phyloP scores from a whole-genome alignment of 2,113 vertebrate genomes.

The Menura novaehollandiae region DNA sequence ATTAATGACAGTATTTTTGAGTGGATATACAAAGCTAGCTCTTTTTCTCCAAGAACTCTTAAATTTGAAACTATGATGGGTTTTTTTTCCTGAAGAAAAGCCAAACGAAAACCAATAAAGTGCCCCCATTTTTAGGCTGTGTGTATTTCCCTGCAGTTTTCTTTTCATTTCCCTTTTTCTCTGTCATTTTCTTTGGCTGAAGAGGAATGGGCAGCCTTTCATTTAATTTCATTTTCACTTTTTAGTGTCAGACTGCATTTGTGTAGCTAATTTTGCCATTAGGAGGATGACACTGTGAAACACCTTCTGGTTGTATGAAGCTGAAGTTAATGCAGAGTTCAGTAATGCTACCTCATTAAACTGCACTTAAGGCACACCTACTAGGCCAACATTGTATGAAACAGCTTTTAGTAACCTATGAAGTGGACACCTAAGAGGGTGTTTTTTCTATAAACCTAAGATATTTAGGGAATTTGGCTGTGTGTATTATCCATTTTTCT shows the following conservation, averaged over 20 bases:
- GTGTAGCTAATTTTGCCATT: neutral
- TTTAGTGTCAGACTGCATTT: neutral
- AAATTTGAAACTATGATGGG: neutral
- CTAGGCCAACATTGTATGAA: neutral
- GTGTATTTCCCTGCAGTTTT: neutral
- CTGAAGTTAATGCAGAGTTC: neutral
- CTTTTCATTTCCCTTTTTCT: neutral
- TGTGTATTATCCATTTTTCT: neutral
- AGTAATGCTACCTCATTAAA: neutral
- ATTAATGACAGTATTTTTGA: neutral
- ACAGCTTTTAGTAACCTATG: fast-evolving
- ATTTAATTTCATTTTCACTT: neutral
- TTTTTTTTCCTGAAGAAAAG: neutral
- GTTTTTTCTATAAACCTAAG: neutral
- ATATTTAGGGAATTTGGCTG: neutral
- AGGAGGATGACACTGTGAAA: neutral
- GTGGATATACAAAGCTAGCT: neutral
- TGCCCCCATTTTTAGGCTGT: neutral
- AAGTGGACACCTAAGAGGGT: neutral
- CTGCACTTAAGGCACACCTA: neutral
- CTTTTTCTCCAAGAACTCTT: neutral
- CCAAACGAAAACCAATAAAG: neutral
- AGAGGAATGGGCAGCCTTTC: neutral
- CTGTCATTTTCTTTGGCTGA: neutral
- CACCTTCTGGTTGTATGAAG: neutral